Evolutionary conservation across 2,888 invertebrate genomes (phyloP).

Genomic region (Belgica antarctica): DNA sequence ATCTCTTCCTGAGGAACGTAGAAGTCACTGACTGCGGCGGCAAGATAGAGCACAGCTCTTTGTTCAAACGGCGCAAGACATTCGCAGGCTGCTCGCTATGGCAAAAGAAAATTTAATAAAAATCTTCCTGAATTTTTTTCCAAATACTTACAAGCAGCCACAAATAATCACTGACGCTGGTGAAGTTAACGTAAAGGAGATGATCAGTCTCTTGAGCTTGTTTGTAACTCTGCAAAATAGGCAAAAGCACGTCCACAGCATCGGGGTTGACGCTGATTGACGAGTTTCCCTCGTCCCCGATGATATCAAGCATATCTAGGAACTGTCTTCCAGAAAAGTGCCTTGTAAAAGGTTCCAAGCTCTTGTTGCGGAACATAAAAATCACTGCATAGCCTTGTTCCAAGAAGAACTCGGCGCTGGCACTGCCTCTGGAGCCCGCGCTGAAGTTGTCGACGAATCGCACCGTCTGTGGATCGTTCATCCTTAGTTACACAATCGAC

Average conservation of each 20-base stretch:
- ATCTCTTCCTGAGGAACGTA: constrained; percentile 91
- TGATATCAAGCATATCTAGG: constrained; percentile 72
- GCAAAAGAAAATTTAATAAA: too few species aligned
- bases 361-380: constrained; percentile 87
- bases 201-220: constrained; percentile 71
- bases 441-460: constrained; percentile 99
- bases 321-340: constrained; percentile 78
- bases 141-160: too few species aligned
- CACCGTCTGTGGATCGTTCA: too few species aligned
- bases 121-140: too few species aligned
- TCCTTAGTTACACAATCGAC: too few species aligned
- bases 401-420: constrained; percentile 94
- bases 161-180: constrained; percentile 86
- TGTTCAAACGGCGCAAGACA: constrained; percentile 67
- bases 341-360: constrained; percentile 86
- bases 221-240: constrained; percentile 74
- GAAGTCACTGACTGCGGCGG: constrained; percentile 98
- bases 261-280: constrained; percentile 61
- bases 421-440: constrained; percentile 90
- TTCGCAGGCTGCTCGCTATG: constrained; percentile 76
- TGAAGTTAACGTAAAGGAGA: constrained; percentile 75
- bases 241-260: constrained; percentile 69
- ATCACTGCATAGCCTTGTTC: constrained; percentile 85
- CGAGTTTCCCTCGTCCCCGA: constrained; percentile 64
- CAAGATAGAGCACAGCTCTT: constrained; percentile 82